Percentiles rank a stretch among this genome's conserved stretches.
These are phyloP conservation scores for Mesocentrotus franciscanus DNA, from an alignment of 53 echinoderm and acorn worm species.

Conservation along the genomic window DNA sequence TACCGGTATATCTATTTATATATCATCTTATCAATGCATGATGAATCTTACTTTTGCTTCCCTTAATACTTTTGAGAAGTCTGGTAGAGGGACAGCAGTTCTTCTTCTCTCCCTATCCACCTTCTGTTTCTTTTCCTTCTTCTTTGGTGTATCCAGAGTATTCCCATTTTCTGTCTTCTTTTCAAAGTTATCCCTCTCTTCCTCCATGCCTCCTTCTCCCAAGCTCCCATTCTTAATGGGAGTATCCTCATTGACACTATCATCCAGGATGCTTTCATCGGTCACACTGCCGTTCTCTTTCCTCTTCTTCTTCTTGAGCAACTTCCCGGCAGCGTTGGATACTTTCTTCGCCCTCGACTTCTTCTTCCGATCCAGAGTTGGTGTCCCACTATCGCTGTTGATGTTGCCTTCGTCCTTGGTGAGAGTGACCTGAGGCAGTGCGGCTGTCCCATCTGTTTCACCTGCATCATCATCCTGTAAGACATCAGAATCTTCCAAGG, in stretches of 20 bases:
- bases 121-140: slow-evolving; percentile 52
- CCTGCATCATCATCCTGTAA: neutral
- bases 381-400: neutral
- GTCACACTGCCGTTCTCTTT: slow-evolving; percentile 35
- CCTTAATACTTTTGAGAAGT: slow-evolving; percentile 63
- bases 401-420: neutral
- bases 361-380: neutral
- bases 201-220: neutral
- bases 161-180: neutral
- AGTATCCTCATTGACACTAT: slow-evolving; percentile 45
- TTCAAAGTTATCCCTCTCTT: neutral
- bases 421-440: neutral
- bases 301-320: slow-evolving; percentile 54
- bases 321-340: slow-evolving; percentile 22
- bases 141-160: slow-evolving; percentile 45
- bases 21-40: neutral
- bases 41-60: slow-evolving; percentile 41
- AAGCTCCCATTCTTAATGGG: neutral
- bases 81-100: slow-evolving; percentile 38
- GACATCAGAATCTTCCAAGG: slow-evolving; percentile 42
- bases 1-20: neutral
- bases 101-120: slow-evolving; percentile 58
- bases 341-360: slow-evolving; percentile 34
- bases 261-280: slow-evolving; percentile 42
- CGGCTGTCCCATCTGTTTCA: slow-evolving; percentile 6